These are phyloP conservation scores for Mythimna lalbum DNA, from an alignment of 2,888 invertebrate genomes.

Conservation along the genomic window DNA sequence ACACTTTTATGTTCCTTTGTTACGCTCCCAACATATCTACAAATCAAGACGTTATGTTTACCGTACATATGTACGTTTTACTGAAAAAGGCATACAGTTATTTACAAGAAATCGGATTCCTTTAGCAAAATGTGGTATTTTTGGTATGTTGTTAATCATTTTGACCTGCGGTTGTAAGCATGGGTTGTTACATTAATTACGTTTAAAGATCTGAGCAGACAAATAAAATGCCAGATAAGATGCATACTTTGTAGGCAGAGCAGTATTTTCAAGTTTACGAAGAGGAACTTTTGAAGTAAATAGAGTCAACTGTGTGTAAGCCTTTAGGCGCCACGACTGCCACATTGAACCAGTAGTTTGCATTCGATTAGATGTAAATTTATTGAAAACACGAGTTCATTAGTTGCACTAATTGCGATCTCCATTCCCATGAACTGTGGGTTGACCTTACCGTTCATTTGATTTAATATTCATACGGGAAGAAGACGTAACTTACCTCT, in stretches of 20 bases:
- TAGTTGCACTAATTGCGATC: conserved; percentile 60
- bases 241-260: conserved; percentile 5
- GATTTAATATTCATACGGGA: conserved; percentile 46
- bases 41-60: conserved; percentile 71
- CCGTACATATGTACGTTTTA: conserved; percentile 59
- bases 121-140: conserved; percentile 50
- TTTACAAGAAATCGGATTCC: conserved; percentile 60
- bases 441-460: conserved; percentile 46
- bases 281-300: not conserved
- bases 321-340: conserved; percentile 44
- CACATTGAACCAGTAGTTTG: conserved; percentile 41
- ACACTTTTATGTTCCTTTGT: conserved; percentile 74
- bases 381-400: conserved; percentile 60
- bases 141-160: conserved; percentile 53
- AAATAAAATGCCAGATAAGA: conserved; percentile 24
- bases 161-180: conserved; percentile 18
- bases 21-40: conserved; percentile 64
- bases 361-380: conserved; percentile 58
- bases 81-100: conserved; percentile 65
- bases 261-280: not conserved
- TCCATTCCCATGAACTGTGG: conserved; percentile 54
- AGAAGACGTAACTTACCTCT: conserved; percentile 37
- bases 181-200: conserved; percentile 34
- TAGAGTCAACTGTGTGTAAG: conserved; percentile 27
- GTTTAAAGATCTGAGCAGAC: conserved; percentile 18